phyloP scores from a whole-genome alignment of 2,797 vertebrate species.

The Danio jaintianensis region DNA sequence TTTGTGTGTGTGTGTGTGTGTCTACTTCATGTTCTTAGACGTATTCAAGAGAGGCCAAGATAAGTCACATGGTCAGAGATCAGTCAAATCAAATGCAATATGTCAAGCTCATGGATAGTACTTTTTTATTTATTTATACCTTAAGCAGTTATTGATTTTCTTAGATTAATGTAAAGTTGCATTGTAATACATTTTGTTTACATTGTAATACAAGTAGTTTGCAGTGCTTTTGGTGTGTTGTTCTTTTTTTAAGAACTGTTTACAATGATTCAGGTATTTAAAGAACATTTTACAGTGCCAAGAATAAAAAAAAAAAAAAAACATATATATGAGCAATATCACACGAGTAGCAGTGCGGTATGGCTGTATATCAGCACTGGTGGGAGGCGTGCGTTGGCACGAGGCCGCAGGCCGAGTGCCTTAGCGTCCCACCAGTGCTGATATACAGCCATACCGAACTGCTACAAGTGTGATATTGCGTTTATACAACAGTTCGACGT shows the following conservation, averaged over 20 bases:
- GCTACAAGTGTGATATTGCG: too few relatives aligned
- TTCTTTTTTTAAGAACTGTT: not conserved
- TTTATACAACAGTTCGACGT: too few relatives aligned
- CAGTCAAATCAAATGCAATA: constrained; percentile 40
- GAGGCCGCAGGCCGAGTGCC: too few relatives aligned
- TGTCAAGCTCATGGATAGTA: not conserved
- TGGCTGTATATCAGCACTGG: too few relatives aligned
- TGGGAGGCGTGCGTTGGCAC: too few relatives aligned
- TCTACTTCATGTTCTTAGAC: constrained; percentile 36
- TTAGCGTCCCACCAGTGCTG: too few relatives aligned
- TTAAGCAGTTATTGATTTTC: constrained; percentile 7
- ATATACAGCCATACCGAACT: too few relatives aligned
- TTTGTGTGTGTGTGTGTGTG: constrained; percentile 25
- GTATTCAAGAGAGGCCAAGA: constrained; percentile 52
- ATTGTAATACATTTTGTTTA: not conserved
- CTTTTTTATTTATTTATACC: constrained; percentile 6
- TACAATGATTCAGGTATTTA: not conserved
- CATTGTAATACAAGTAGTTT: not conserved
- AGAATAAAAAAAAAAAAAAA: too few relatives aligned
- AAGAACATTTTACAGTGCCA: too few relatives aligned
- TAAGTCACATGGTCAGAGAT: constrained; percentile 32
- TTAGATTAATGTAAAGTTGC: not conserved
- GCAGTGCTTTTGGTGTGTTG: not conserved
- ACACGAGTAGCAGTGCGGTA: too few relatives aligned
- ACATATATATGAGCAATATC: too few relatives aligned